Base-by-base conservation (phyloP, 2,888 invertebrate genomes). In the Pyrrhia umbra region DNA sequence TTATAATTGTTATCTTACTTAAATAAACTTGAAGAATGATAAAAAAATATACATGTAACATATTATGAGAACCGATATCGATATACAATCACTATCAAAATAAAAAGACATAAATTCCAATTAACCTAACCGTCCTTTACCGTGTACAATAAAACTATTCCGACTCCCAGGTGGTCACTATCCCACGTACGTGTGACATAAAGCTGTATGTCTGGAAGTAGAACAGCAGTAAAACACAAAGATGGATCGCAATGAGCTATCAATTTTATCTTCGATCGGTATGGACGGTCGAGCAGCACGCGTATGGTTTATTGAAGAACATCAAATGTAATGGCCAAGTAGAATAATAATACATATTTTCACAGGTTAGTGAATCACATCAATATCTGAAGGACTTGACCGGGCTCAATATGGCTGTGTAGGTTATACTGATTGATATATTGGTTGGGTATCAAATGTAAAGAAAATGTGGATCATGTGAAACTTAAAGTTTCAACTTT, bases 251-350 rank as follows among this genome's bases (percentile, higher is more conserved):
- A 57, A 69, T 58, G 70, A 68, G 54, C 69, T 21, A 68, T 69
- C 63, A 63, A 75, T 63, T 69, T 71, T 57, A 71, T 71, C 25
- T 43, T 46, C 25, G 63, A 63, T 57, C 70, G 70, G 57, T 49
- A 37, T 20, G 52, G 61, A 43, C 30, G 70, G 68, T 68, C 76
- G 55, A 49, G 46, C 37, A 45, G 51, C 51, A 39, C 37, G 55
- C 51, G 58, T 25, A 52, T 21, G 46, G 55, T 76, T 72, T 74
- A 74, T 72, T 66, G 57, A 37, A 25, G 46, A 46, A 37, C 57
- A 66, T 74, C 54, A 66, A 65, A 66, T 51, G 37, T 70, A 70
- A 60, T 37, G 27, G 39, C 25, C 15, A 1, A 18, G 30, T 20
- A 8, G 23, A 37, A 25, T 37, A 39, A 16, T n/a, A 10, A 49